phyloP scores from a whole-genome alignment of 2,797 vertebrate genomes.

The Scyliorhinus canicula region DNA sequence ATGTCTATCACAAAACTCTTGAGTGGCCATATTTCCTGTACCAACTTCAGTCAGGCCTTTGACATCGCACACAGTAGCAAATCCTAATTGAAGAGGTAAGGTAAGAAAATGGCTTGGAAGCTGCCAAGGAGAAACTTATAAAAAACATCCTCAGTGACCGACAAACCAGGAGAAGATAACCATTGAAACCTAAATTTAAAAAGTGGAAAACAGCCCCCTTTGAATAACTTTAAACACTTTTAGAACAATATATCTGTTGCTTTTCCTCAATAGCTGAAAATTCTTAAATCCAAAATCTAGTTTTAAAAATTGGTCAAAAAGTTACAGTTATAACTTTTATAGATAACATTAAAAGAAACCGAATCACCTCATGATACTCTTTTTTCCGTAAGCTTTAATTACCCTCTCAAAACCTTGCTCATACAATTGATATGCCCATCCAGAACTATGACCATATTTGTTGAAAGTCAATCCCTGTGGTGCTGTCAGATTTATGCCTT shows the following conservation, averaged over 20 bases:
- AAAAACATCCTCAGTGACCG: background rate
- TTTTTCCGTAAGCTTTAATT: background rate
- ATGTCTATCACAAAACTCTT: background rate
- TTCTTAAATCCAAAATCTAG: background rate
- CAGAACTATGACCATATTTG: background rate
- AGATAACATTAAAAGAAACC: background rate
- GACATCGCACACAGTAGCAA: background rate
- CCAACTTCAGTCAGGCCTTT: background rate
- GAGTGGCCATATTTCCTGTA: background rate
- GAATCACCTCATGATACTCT: background rate
- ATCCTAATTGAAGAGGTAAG: background rate
- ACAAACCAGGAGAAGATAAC: background rate
- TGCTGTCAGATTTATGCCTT: background rate
- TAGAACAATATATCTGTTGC: background rate
- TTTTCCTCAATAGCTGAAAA: background rate
- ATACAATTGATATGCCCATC: background rate
- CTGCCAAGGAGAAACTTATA: background rate
- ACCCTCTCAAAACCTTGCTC: background rate
- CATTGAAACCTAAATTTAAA: background rate
- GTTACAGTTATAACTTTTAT: too few species aligned
- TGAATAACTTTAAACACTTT: too few species aligned
- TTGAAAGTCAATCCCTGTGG: background rate
- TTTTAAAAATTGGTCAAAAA: background rate
- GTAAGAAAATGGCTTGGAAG: background rate
- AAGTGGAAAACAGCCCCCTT: too few species aligned